Base-by-base conservation (phyloP, 2,113 vertebrate species). In the Hippocampus guttulatus region DNA sequence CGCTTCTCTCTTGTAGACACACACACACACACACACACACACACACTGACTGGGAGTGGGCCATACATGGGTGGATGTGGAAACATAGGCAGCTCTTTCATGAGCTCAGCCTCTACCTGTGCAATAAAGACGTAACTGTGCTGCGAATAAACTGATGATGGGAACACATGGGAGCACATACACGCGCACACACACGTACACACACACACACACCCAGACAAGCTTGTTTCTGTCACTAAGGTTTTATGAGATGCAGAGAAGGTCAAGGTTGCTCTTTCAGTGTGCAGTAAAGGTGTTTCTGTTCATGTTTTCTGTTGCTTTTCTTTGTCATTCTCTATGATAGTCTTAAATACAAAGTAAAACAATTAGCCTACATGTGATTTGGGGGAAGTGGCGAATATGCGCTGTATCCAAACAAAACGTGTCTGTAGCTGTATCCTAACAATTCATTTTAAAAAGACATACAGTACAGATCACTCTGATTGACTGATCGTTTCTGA, bases 1-100 rank as follows among this genome's bases (percentile, higher is more conserved):
- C 81, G 85, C 81, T 84, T 64, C 69, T 40, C 43, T 23, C 5
- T 63, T 23, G 20, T 16, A 49, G 2, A 67, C 45, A 66, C 68
- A 69, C 57, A 75, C 72, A 69, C 66, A 47, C 58, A 27, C 64
- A 23, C 64, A 62, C 67, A 33, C 63, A 77, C 58, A 66, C 68
- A 68, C 57, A 75, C 72, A 69, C 66, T 72, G 43, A 75, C 43
- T 68, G 71, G 71, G 75, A 65, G 64, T 47, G 14, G 30, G 40
- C 21, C 40, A 45, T 64, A 70, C 60, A 78, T 78, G 80, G 79
- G 80, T 84, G 83, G 84, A 84, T 66, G 70, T 88, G 81, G 75
- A 89, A 88, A 87, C 80, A 91, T 88, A 91, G 84, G 78, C 80
- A 85, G 71, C 79, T 83, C 90, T 89, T 91, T 91, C 90, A 91